Evolutionary conservation across 2,888 invertebrate species (phyloP).

Genomic region (Acanthosepion pharaonis): DNA sequence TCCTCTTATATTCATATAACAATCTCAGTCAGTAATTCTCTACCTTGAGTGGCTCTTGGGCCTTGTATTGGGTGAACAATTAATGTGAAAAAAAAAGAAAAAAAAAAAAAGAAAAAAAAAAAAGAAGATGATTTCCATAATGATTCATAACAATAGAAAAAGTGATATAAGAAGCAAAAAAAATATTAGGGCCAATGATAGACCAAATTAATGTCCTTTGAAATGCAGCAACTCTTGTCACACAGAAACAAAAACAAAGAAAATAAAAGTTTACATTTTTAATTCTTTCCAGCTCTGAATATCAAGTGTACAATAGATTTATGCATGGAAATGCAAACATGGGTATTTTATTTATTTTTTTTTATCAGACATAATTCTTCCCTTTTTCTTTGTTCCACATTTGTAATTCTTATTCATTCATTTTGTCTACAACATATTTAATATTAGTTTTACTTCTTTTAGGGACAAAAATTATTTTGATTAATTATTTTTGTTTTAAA

Average conservation of each 20-base stretch:
- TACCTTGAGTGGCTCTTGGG: no score
- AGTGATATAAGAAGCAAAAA: no score
- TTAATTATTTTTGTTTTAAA: not conserved
- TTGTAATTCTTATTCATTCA: not conserved
- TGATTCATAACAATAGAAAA: no score
- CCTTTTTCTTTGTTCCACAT: not conserved
- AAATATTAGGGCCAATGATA: not conserved
- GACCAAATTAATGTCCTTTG: not conserved
- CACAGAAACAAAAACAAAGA: not conserved
- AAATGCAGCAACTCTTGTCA: not conserved
- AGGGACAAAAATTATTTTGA: not conserved
- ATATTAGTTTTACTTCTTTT: not conserved
- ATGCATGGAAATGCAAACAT: conserved; percentile 17
- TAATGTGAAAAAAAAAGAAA: no score
- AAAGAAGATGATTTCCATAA: no score
- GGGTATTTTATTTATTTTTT: not conserved
- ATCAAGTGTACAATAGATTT: not conserved
- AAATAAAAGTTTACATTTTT: not conserved
- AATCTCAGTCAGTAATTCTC: no score
- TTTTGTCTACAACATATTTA: not conserved
- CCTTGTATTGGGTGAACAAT: no score
- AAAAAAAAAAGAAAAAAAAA: no score
- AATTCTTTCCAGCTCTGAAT: not conserved
- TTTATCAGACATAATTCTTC: not conserved
- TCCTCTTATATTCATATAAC: no score